Evolutionary conservation across 1,140 invertebrate species (phyloP), one percentile per base, ranked within the genome.

Genomic region (Pemphigus obesinymphae): DNA sequence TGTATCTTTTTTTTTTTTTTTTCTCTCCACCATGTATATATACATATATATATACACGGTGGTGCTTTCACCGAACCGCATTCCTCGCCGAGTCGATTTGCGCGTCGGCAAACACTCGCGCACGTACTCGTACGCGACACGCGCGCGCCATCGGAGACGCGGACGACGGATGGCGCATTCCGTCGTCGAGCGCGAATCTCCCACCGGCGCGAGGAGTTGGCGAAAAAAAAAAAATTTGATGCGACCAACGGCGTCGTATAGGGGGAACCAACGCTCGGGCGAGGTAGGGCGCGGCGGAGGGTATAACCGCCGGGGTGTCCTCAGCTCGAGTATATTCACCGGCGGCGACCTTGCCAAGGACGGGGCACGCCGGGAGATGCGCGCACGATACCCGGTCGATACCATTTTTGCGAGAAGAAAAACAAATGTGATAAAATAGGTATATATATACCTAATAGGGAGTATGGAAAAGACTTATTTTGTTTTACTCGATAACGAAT

Each of bases 31-130:
- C 26, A 26, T 26, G 37, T 23, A n/a, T 48, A 72, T 29, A 48
- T 40, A 17, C 40, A 20, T 45, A 50, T 26, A 48, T 45, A 48
- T 50, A 29, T 7, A 10, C 45, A 43, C 48, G 31, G 15, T 6
- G 45, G 73, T 78, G 75, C 75, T 78, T 78, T 78, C 75, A 78
- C 75, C 53, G 53, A 29, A 78, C 75, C 50, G 50, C 75, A 78
- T 78, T 78, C 75, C 53, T 58, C 43, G 43, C 23, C 43, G 40
- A 45, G 66, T 45, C 68, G 68, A 72, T 72, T 45, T 45, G 68
- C 68, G 40, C 40, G 43, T 26, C 45, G 23, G 31, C n/a, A 37
- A n/a, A 68, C 34, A 68, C n/a, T n/a, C 20, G 17, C 34, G 40
- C 3, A 34, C 7, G 29, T 13, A 37, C 7, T 4, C 61, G 34